These are phyloP conservation scores for Meteorus sp. DNA, from an alignment of 1,140 invertebrate genomes.

Conservation along the genomic window DNA sequence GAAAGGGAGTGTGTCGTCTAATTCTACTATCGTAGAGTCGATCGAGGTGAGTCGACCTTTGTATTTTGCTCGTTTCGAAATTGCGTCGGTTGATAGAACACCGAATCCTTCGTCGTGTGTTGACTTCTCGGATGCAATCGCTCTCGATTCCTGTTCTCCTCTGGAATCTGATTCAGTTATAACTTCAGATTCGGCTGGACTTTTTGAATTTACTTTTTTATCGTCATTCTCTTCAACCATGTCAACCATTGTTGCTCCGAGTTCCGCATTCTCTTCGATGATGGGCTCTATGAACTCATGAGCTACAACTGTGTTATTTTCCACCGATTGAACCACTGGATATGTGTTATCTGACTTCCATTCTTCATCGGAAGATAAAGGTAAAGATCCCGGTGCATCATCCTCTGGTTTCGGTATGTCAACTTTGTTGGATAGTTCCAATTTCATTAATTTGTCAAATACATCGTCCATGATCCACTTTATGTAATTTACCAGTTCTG, in stretches of 20 bases:
- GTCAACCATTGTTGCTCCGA: too few species aligned
- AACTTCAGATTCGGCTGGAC: not conserved
- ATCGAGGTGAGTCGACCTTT: not conserved
- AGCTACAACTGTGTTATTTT: not conserved
- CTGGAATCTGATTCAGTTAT: not conserved
- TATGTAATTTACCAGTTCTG: slow-evolving; percentile 41
- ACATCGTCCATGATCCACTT: slow-evolving; percentile 39
- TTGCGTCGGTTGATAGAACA: not conserved
- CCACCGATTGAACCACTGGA: too few species aligned
- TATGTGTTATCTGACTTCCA: slow-evolving; percentile 2
- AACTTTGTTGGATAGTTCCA: slow-evolving; percentile 19
- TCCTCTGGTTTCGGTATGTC: not conserved
- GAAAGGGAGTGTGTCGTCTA: slow-evolving; percentile 28
- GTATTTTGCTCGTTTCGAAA: not conserved
- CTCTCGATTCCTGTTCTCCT: not conserved
- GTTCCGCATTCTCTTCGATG: too few species aligned
- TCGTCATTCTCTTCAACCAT: too few species aligned
- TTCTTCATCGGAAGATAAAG: slow-evolving; percentile 19
- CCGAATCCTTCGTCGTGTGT: too few species aligned
- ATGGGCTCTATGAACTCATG: not conserved
- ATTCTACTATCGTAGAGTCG: slow-evolving; percentile 1
- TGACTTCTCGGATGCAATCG: not conserved
- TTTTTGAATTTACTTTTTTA: too few species aligned
- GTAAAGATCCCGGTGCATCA: not conserved
- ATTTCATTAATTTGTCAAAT: slow-evolving; percentile 35